A percentile compares a stretch with the other conserved stretches of the same genome.
Evolutionary conservation across 2,888 invertebrate species (phyloP).

Genomic region (Gibbula magus): DNA sequence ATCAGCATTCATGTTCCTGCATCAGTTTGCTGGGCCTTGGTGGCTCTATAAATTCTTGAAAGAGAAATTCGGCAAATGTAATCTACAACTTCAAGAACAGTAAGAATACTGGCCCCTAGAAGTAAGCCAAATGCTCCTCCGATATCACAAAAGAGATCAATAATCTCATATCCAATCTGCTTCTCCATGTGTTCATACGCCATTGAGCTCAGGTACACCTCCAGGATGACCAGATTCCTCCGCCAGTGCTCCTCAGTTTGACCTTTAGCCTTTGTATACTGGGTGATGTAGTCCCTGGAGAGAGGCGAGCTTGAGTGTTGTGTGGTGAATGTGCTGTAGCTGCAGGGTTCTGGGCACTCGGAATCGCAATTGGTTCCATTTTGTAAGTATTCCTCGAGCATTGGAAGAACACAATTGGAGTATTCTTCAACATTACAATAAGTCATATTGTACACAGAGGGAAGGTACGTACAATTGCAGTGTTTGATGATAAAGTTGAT

Average conservation of each 20-base stretch:
- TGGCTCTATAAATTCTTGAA: neutral
- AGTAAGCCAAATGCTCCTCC: slow-evolving; percentile 51
- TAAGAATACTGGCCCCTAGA: slow-evolving; percentile 49
- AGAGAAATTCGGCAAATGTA: slow-evolving; percentile 7
- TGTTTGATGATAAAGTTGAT: slow-evolving; percentile 6
- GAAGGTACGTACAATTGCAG: slow-evolving; percentile 26
- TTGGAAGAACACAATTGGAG: slow-evolving; percentile 19
- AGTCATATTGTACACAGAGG: slow-evolving; percentile 22
- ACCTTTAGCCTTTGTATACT: slow-evolving; percentile 5
- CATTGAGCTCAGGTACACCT: slow-evolving; percentile 33
- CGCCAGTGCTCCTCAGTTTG: slow-evolving; percentile 25
- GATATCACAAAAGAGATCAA: slow-evolving; percentile 43
- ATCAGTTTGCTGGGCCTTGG: neutral
- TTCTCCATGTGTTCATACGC: slow-evolving; percentile 32
- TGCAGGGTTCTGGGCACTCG: slow-evolving; percentile 30
- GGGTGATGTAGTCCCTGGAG: neutral
- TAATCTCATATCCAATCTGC: slow-evolving; percentile 22
- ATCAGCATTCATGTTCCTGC: no score
- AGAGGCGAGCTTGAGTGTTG: slow-evolving; percentile 24
- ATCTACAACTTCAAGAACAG: slow-evolving; percentile 48
- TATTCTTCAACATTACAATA: slow-evolving; percentile 21
- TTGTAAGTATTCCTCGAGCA: neutral
- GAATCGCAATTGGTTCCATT: slow-evolving; percentile 20
- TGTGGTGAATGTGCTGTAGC: slow-evolving; percentile 18
- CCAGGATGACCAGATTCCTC: slow-evolving; percentile 30